phyloP scores from a whole-genome alignment of 2,888 invertebrate species.

The Zelleria hepariella region DNA sequence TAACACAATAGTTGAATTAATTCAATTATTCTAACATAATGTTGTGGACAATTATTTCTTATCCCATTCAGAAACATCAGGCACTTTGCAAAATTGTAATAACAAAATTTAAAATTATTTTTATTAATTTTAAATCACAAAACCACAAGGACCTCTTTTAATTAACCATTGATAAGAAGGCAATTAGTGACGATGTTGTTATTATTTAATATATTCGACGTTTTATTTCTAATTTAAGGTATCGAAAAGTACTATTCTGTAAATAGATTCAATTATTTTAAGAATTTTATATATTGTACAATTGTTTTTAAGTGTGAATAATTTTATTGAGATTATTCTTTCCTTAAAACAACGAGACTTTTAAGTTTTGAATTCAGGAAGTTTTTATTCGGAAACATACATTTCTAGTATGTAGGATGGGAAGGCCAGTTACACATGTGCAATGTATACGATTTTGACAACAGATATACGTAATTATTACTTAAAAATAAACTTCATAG shows the following conservation, averaged over 20 bases:
- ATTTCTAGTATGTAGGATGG: conserved; percentile 34
- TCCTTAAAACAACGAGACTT: conserved; percentile 48
- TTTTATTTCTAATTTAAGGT: conserved; percentile 69
- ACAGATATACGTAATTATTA: conserved; percentile 70
- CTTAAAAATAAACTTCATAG: conserved; percentile 63
- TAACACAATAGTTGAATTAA: no score
- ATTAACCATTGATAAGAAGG: conserved; percentile 72
- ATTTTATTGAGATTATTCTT: conserved; percentile 55
- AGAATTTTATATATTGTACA: conserved; percentile 64
- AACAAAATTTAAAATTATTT: conserved; percentile 22
- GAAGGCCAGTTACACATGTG: conserved; percentile 71
- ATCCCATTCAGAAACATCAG: conserved; percentile 18
- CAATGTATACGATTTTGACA: conserved; percentile 73
- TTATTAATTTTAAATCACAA: conserved; percentile 56
- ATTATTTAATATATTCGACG: conserved; percentile 69
- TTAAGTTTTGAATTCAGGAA: conserved; percentile 22
- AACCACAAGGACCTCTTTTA: conserved; percentile 74
- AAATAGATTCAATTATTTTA: conserved; percentile 64
- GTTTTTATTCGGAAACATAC: conserved; percentile 24
- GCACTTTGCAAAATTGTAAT: conserved; percentile 30
- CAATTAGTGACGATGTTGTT: conserved; percentile 71
- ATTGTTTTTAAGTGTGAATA: conserved; percentile 72
- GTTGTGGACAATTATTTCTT: background rate
- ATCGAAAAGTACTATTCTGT: conserved; percentile 63
- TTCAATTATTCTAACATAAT: no score